These are phyloP conservation scores for Diacarnus erythraeanus DNA, from an alignment of 37 sponge, comb jelly and placozoan genomes.

Conservation along the genomic window DNA sequence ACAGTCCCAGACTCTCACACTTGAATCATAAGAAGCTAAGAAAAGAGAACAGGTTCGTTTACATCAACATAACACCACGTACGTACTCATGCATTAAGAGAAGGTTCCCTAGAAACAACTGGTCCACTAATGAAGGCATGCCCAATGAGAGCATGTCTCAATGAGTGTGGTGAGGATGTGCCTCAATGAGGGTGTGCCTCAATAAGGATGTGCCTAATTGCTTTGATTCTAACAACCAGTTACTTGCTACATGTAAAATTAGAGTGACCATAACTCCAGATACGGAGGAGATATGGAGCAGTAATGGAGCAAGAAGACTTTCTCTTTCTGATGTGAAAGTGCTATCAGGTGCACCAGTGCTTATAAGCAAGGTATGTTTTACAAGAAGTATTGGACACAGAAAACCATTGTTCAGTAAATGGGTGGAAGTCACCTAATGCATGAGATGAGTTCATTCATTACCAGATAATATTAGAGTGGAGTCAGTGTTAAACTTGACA, in stretches of 20 bases:
- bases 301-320: no score
- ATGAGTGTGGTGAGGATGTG: background rate
- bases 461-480: conserved; percentile 81
- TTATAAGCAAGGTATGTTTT: no score
- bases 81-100: background rate
- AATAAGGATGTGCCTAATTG: no score
- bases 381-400: no score
- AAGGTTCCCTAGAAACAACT: no score
- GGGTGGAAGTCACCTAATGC: background rate
- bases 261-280: no score
- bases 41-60: conserved; percentile 2
- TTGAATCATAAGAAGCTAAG: conserved; percentile 85
- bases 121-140: no score
- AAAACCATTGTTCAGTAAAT: background rate
- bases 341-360: no score
- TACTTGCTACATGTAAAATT: no score
- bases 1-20: conserved; percentile 81
- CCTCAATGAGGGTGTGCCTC: background rate
- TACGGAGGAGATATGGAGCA: no score
- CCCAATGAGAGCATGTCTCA: background rate
- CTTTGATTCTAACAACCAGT: no score
- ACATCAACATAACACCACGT: background rate
- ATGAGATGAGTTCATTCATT: background rate
- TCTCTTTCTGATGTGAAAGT: no score
- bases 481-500: conserved; percentile 81